A percentile compares a stretch with the other conserved stretches of the same genome.
These are phyloP conservation scores for Zosterops pallidus DNA, from an alignment of 2,113 vertebrate genomes.

Conservation along the genomic window DNA sequence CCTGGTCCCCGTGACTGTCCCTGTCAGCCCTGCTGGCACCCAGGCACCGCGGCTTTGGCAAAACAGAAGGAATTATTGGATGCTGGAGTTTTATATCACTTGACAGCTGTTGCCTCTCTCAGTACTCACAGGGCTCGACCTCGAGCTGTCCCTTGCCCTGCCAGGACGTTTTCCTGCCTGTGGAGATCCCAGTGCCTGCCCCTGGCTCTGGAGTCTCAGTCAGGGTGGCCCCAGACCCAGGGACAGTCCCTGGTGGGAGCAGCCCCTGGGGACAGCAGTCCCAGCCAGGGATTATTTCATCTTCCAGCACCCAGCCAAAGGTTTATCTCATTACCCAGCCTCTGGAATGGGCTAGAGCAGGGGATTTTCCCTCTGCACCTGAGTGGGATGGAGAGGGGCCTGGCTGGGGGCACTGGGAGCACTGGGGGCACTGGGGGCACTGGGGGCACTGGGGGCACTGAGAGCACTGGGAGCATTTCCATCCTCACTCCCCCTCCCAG, in stretches of 20 bases:
- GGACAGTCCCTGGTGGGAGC: background rate
- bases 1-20: conserved; percentile 37
- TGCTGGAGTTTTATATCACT: conserved; percentile 21
- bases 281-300: background rate
- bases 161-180: background rate
- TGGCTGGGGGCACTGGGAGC: background rate
- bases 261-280: background rate
- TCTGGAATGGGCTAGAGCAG: conserved; percentile 63
- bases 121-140: background rate
- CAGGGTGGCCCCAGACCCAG: rapidly evolving
- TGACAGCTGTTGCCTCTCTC: conserved; percentile 50
- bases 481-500: rapidly evolving
- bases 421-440: no score
- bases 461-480: background rate
- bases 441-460: background rate
- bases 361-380: conserved; percentile 51
- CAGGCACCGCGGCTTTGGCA: conserved; percentile 47
- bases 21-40: conserved; percentile 60
- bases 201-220: rapidly evolving
- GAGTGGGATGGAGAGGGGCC: conserved; percentile 55
- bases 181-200: rapidly evolving
- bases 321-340: conserved; percentile 46
- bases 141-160: background rate
- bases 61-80: conserved; percentile 56
- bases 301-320: background rate